phyloP scores from a whole-genome alignment of 2,888 invertebrate species.

The Eristalinus sepulchralis region DNA sequence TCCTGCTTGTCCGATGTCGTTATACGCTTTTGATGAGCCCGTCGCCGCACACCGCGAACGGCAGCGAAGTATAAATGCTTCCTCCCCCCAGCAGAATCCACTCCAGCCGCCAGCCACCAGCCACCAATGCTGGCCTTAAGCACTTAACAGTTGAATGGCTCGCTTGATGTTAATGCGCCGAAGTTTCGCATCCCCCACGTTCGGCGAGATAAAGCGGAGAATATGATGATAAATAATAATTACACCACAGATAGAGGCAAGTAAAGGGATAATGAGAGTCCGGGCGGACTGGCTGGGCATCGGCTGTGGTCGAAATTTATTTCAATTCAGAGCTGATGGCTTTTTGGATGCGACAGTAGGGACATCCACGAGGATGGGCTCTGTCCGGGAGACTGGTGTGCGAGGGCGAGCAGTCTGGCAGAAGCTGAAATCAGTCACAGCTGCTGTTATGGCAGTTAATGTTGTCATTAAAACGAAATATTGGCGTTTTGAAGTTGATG shows the following conservation, averaged over 20 bases:
- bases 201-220: slow-evolving; percentile 59
- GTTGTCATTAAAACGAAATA: slow-evolving; percentile 47
- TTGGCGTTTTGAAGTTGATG: slow-evolving; percentile 11
- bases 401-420: not conserved
- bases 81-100: not conserved
- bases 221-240: slow-evolving; percentile 68
- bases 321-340: slow-evolving; percentile 30
- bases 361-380: not conserved
- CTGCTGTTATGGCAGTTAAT: slow-evolving; percentile 39
- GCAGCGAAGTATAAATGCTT: slow-evolving; percentile 16
- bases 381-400: not conserved
- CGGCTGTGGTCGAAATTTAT: slow-evolving; percentile 41
- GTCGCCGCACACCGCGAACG: slow-evolving; percentile 2
- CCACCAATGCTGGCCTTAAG: slow-evolving; percentile 26
- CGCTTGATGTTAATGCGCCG: slow-evolving; percentile 62
- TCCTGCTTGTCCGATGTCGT: slow-evolving; percentile 61
- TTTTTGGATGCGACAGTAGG: slow-evolving; percentile 16
- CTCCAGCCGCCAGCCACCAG: not conserved
- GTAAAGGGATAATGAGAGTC: slow-evolving; percentile 55
- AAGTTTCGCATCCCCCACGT: slow-evolving; percentile 40
- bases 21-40: slow-evolving; percentile 54
- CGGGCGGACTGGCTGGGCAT: slow-evolving; percentile 8
- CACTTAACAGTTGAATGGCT: slow-evolving; percentile 63
- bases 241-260: slow-evolving; percentile 59
- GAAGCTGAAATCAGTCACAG: slow-evolving; percentile 31